A percentile compares a stretch with the other conserved stretches of the same genome.
phyloP scores from a whole-genome alignment of 2,797 vertebrate species.

The Falco naumanni region DNA sequence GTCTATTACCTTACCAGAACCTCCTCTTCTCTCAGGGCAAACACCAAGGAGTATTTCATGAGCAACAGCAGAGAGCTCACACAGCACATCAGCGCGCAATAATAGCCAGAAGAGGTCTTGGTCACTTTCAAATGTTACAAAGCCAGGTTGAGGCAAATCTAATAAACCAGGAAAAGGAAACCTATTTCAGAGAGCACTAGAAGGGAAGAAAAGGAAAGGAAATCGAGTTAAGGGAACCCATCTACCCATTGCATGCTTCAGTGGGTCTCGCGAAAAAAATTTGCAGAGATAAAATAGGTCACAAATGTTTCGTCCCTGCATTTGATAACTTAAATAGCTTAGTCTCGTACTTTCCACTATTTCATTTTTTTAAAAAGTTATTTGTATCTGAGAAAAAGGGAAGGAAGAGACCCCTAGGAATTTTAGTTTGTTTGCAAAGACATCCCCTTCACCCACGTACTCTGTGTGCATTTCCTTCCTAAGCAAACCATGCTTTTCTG shows the following conservation, averaged over 20 bases:
- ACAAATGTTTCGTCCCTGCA: neutral
- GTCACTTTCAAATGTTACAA: neutral
- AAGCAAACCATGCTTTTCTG: neutral
- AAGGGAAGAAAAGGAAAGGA: neutral
- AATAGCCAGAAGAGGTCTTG: neutral
- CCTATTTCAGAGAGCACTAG: neutral
- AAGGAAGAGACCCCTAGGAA: neutral
- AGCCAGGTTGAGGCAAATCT: neutral
- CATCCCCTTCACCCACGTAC: rapidly evolving
- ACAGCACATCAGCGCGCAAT: neutral
- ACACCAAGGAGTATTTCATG: neutral
- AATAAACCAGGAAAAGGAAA: constrained; percentile 14
- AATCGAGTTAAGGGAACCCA: neutral
- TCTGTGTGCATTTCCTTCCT: neutral
- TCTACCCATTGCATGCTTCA: neutral
- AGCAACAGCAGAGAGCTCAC: neutral
- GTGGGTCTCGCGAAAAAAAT: neutral
- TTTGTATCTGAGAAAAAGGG: neutral
- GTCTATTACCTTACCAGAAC: neutral
- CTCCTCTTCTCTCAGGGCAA: neutral
- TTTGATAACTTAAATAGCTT: neutral
- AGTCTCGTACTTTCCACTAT: neutral
- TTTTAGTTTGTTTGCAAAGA: neutral
- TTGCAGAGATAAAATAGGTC: neutral
- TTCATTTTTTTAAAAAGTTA: neutral